These are phyloP conservation scores for Lichenostomus cassidix DNA, from an alignment of 2,113 vertebrate genomes.

Conservation along the genomic window DNA sequence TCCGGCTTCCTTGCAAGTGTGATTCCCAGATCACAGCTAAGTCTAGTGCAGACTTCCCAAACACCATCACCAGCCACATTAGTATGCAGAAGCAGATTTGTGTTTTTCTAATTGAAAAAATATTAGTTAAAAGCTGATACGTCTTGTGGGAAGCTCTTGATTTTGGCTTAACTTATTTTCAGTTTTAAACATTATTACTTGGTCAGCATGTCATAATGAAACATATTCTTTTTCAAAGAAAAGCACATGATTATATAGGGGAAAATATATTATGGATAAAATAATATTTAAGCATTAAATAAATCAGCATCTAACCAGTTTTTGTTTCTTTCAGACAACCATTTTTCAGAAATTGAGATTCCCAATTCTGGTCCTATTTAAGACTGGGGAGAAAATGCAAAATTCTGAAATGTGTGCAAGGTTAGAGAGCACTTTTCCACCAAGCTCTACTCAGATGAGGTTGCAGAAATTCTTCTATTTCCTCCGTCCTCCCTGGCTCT, in stretches of 20 bases:
- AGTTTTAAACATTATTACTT: background rate
- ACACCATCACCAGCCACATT: rapidly evolving
- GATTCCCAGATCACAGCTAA: background rate
- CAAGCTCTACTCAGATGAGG: background rate
- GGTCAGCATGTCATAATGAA: background rate
- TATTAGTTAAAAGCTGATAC: background rate
- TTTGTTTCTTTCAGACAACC: background rate
- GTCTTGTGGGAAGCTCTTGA: background rate
- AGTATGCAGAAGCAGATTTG: background rate
- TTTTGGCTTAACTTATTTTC: background rate
- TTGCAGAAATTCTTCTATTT: slow-evolving; percentile 16
- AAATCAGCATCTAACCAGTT: background rate
- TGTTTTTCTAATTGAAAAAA: background rate
- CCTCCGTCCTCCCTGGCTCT: background rate
- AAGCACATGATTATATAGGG: background rate
- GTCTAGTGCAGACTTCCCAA: background rate
- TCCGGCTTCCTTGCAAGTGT: background rate
- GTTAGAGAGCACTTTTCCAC: background rate
- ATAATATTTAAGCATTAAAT: background rate
- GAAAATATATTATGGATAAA: background rate
- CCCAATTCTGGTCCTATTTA: background rate
- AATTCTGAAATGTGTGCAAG: background rate
- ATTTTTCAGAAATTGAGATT: background rate
- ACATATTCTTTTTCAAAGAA: background rate
- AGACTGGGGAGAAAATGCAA: background rate